Conservation (phyloP, 2,113 vertebrate genomes). For the Alligator mississippiensis region DNA sequence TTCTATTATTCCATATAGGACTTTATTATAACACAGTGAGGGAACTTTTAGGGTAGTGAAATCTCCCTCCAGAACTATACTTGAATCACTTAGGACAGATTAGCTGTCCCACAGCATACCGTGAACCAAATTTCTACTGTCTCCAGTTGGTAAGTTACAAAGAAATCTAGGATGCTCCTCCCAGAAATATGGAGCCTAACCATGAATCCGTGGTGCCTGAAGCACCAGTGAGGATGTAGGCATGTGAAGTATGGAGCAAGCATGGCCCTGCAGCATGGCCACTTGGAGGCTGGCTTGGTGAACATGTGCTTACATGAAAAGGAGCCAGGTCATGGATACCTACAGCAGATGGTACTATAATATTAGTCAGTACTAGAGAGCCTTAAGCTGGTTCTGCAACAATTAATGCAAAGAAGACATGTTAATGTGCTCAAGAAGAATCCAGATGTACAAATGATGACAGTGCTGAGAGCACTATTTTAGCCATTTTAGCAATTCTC, state of each 20-base stretch:
- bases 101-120: no score
- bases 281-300: background rate
- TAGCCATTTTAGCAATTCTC: background rate
- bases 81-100: no score
- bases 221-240: no score
- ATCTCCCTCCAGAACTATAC: background rate
- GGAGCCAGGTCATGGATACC: background rate
- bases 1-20: background rate
- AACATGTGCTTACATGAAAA: no score
- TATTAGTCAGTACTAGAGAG: background rate
- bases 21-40: background rate
- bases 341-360: no score
- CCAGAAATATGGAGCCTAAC: no score
- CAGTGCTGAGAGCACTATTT: background rate
- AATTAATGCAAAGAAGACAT: background rate
- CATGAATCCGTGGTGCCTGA: no score
- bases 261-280: background rate
- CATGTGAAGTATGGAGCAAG: background rate
- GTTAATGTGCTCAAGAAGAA: background rate
- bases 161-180: no score
- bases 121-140: no score
- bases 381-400: background rate
- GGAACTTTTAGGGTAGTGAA: fast-evolving
- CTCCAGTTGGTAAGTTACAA: no score
- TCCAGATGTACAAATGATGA: background rate